These are phyloP conservation scores for Sinocyclocheilus maitianheensis DNA, from an alignment of 2,113 vertebrate genomes.

Conservation along the genomic window DNA sequence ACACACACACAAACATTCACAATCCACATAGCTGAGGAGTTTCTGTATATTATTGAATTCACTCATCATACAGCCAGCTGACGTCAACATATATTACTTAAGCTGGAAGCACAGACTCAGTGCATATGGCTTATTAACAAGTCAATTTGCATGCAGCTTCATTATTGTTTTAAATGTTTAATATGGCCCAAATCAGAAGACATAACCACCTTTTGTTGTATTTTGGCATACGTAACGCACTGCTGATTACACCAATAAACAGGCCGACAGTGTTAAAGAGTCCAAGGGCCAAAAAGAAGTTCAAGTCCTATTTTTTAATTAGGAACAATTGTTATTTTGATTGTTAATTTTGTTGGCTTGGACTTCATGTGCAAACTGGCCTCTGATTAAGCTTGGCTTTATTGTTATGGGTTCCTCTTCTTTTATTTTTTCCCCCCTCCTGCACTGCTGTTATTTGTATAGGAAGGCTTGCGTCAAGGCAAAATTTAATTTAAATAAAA, in stretches of 20 bases:
- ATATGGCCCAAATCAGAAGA: neutral
- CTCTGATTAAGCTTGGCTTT: constrained; percentile 32
- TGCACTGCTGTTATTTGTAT: neutral
- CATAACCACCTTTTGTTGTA: neutral
- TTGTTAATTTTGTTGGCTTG: neutral
- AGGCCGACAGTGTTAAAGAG: neutral
- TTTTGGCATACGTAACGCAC: neutral
- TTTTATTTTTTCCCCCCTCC: neutral
- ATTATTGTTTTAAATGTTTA: neutral
- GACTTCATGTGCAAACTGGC: no score
- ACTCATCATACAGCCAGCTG: neutral
- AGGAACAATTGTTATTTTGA: neutral
- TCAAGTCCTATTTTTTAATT: neutral
- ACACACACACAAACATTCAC: neutral
- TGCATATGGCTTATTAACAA: neutral
- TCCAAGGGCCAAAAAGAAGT: neutral
- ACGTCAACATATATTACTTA: neutral
- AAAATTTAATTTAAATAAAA: neutral
- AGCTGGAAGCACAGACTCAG: neutral
- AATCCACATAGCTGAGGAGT: neutral
- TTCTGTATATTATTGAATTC: neutral
- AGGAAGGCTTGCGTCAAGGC: no score
- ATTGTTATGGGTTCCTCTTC: constrained; percentile 7
- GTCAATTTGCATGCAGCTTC: neutral
- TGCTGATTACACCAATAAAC: neutral